Conservation (phyloP, 2,113 vertebrate species). For the Caloenas nicobarica region DNA sequence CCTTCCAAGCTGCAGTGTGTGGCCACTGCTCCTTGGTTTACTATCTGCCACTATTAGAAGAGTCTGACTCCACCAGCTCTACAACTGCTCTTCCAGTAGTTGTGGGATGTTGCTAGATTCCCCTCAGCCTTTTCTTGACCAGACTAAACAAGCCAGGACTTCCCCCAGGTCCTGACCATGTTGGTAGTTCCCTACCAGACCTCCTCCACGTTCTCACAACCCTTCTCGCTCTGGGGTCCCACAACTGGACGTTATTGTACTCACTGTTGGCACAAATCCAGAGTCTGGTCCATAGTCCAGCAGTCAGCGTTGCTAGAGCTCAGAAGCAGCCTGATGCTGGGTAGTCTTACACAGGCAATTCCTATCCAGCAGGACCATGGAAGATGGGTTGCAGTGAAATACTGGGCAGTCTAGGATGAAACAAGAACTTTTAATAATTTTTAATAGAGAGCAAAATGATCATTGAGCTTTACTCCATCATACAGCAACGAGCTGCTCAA, state of each 20-base stretch:
- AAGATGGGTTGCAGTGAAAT: background rate
- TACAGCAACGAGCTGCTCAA: background rate
- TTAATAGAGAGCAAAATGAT: fast-evolving
- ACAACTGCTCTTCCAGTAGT: background rate
- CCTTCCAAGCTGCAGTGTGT: background rate
- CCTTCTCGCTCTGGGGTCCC: background rate
- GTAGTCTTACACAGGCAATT: background rate
- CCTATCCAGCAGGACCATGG: background rate
- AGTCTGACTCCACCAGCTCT: background rate
- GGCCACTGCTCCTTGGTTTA: background rate
- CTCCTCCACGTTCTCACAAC: background rate
- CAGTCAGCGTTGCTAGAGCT: background rate
- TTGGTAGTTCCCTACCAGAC: fast-evolving
- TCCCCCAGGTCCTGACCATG: background rate
- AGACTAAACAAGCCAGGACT: background rate
- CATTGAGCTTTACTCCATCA: background rate
- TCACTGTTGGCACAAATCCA: background rate
- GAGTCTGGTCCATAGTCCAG: background rate
- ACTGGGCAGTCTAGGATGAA: background rate
- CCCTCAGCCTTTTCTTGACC: background rate
- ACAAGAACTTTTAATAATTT: background rate
- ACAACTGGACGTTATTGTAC: fast-evolving
- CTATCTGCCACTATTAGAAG: background rate
- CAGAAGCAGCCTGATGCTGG: background rate
- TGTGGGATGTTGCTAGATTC: background rate